These are phyloP conservation scores for Hypomecis punctinalis DNA, from an alignment of 2,888 invertebrate species.

Conservation along the genomic window DNA sequence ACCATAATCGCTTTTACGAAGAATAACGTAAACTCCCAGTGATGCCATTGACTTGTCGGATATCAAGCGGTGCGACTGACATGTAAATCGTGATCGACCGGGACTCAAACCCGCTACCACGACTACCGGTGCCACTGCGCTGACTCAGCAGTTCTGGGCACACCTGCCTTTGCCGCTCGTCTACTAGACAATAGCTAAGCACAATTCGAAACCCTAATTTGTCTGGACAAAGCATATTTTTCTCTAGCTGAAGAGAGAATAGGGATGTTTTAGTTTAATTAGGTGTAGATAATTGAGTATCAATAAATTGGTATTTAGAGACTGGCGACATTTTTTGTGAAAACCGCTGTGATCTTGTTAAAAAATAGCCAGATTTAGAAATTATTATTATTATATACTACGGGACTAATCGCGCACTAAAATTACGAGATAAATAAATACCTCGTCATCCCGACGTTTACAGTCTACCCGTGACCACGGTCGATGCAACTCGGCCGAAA, in stretches of 20 bases:
- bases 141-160: constrained; percentile 76
- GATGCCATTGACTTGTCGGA: constrained; percentile 76
- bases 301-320: constrained; percentile 35
- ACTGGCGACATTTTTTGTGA: constrained; percentile 7
- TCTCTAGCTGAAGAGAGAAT: constrained; percentile 5
- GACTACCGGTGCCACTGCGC: constrained; percentile 81
- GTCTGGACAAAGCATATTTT: not conserved
- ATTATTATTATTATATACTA: no score
- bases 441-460: no score
- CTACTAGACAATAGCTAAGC: constrained; percentile 6
- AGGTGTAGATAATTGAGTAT: constrained; percentile 38
- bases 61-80: constrained; percentile 82
- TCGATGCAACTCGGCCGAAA: no score
- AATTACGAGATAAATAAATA: no score
- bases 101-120: constrained; percentile 78
- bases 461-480: no score
- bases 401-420: no score
- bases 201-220: constrained; percentile 31
- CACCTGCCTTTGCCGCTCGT: constrained; percentile 69
- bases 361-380: no score
- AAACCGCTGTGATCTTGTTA: no score
- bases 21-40: constrained; percentile 51
- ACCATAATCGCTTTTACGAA: constrained; percentile 71
- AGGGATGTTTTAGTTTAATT: constrained; percentile 30
- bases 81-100: constrained; percentile 83